A percentile compares a stretch with the other conserved stretches of the same genome.
Conservation (phyloP, 1,140 invertebrate genomes). For the Parapsyche elsis region DNA sequence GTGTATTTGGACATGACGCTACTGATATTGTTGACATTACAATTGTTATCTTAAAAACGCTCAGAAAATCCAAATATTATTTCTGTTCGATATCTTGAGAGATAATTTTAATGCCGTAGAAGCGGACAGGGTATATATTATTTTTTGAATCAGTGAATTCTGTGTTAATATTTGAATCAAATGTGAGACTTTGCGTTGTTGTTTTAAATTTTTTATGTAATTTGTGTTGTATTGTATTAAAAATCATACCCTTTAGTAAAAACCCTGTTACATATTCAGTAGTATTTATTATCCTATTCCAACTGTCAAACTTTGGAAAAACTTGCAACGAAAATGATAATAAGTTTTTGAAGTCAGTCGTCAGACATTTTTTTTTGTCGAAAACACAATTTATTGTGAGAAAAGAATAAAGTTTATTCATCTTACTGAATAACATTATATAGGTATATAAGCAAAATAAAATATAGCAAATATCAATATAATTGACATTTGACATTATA, state of each 20-base stretch:
- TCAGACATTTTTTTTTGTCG: background rate
- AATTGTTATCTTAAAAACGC: too few species aligned
- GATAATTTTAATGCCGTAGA: too few species aligned
- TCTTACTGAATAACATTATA: background rate
- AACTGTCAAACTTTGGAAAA: conserved; percentile 1
- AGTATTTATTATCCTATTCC: conserved; percentile 3
- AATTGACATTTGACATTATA: background rate
- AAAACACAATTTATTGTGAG: background rate
- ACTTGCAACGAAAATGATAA: conserved; percentile 19
- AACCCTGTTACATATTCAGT: background rate
- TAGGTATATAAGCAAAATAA: background rate
- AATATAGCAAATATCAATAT: background rate
- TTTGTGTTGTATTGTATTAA: background rate
- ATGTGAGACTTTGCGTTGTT: too few species aligned
- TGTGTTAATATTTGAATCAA: too few species aligned
- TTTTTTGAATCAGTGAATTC: too few species aligned
- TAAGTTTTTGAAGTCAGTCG: conserved; percentile 4
- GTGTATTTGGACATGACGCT: background rate
- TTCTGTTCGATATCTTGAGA: too few species aligned
- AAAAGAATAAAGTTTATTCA: background rate
- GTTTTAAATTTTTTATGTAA: too few species aligned
- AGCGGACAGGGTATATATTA: too few species aligned
- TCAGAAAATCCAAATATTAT: too few species aligned
- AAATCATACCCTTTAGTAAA: background rate
- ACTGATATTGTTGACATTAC: too few species aligned